These are phyloP conservation scores for Drepana falcataria DNA, from an alignment of 2,888 invertebrate genomes.

Conservation along the genomic window DNA sequence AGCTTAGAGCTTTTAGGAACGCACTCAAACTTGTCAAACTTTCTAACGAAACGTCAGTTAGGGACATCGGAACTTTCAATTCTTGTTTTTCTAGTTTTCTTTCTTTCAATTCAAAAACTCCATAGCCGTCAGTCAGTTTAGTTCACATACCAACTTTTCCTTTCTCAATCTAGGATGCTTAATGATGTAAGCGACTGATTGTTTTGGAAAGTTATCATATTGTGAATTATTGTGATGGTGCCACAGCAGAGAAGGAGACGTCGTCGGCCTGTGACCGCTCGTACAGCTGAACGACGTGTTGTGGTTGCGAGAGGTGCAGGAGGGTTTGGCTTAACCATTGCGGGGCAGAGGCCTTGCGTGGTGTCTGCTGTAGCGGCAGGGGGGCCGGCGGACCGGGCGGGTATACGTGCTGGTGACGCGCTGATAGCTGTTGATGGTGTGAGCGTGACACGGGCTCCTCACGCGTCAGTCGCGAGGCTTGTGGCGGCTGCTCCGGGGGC, in stretches of 20 bases:
- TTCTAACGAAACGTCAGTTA: slow-evolving; percentile 62
- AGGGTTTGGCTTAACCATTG: slow-evolving; percentile 98
- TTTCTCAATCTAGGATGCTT: neutral
- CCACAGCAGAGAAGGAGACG: slow-evolving; percentile 69
- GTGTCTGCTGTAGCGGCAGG: slow-evolving; percentile 94
- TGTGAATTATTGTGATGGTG: slow-evolving; percentile 51
- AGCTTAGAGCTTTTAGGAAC: slow-evolving; percentile 26
- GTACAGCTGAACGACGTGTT: slow-evolving; percentile 85
- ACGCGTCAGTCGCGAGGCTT: slow-evolving; percentile 94
- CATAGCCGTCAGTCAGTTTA: slow-evolving; percentile 1
- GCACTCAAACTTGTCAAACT: slow-evolving; percentile 67
- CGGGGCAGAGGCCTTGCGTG: slow-evolving; percentile 97
- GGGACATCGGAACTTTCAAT: slow-evolving; percentile 47
- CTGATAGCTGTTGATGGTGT: slow-evolving; percentile 94
- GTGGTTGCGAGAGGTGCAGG: slow-evolving; percentile 91
- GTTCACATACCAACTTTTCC: neutral
- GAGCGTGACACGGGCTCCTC: slow-evolving; percentile 93
- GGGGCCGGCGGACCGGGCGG: slow-evolving; percentile 92
- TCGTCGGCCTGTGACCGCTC: slow-evolving; percentile 54
- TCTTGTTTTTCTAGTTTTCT: slow-evolving; percentile 69
- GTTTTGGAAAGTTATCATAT: slow-evolving; percentile 14
- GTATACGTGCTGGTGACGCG: slow-evolving; percentile 94
- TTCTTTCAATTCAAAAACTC: slow-evolving; percentile 9
- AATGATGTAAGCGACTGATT: slow-evolving; percentile 7
- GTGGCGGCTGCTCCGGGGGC: slow-evolving; percentile 92